Evolutionary conservation across 2,797 vertebrate genomes (phyloP).

Genomic region (Clarias pachynema): DNA sequence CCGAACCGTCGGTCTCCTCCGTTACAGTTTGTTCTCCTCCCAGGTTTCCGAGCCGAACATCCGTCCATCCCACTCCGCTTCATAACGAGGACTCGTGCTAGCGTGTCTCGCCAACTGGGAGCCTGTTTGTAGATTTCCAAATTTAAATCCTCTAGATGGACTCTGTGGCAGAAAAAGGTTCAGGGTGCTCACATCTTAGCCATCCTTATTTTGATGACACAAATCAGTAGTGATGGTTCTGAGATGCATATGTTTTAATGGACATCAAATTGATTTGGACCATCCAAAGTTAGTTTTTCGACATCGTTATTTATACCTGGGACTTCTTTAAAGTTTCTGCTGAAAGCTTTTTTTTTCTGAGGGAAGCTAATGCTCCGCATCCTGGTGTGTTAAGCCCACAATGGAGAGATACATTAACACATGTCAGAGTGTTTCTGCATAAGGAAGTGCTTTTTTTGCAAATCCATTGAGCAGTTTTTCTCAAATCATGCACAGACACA

Average conservation of each 20-base stretch:
- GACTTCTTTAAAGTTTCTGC: neutral
- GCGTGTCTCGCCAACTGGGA: neutral
- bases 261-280: neutral
- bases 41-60: conserved; percentile 15
- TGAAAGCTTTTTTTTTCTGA: conserved; percentile 11
- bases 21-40: conserved; percentile 1
- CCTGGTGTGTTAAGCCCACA: conserved; percentile 16
- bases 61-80: conserved; percentile 11
- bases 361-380: conserved; percentile 8
- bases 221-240: conserved; percentile 15
- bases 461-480: neutral
- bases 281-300: neutral
- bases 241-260: conserved; percentile 1
- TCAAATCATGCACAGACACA: neutral
- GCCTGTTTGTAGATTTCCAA: neutral
- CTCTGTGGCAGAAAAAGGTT: neutral
- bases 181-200: neutral
- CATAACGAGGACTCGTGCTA: conserved; percentile 13
- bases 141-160: neutral
- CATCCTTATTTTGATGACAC: neutral
- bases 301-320: neutral
- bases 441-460: conserved; percentile 22
- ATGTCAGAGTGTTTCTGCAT: conserved; percentile 13
- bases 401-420: conserved; percentile 19
- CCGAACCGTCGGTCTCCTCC: neutral